Evolutionary conservation across 2,888 invertebrate genomes (phyloP).

Genomic region (Acleris literana): DNA sequence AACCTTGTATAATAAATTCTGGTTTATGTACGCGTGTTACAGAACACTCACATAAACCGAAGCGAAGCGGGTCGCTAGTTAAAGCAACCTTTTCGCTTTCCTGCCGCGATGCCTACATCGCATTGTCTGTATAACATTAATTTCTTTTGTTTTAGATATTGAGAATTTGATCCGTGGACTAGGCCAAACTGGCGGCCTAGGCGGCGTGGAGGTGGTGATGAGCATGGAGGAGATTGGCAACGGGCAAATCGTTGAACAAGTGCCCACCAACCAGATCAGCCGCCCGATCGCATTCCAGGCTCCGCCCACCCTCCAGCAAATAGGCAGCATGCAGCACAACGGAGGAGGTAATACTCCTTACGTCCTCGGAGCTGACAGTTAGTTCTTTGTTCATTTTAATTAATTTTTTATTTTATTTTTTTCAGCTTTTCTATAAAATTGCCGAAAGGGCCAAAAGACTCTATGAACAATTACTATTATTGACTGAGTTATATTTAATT

Average conservation of each 20-base stretch:
- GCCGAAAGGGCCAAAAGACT: not conserved
- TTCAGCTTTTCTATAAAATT: not conserved
- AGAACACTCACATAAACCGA: too few species aligned
- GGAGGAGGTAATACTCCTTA: conserved; percentile 31
- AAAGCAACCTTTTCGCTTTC: too few species aligned
- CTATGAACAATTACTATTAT: too few species aligned
- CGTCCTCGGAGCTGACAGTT: conserved; percentile 42
- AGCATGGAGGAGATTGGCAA: conserved; percentile 67
- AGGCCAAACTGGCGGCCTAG: conserved; percentile 51
- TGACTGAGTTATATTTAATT: too few species aligned
- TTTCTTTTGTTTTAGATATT: conserved; percentile 56
- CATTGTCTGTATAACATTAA: not conserved
- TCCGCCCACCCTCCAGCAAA: conserved; percentile 1
- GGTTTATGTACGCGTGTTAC: too few species aligned
- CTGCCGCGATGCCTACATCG: not conserved
- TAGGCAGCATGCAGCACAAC: conserved; percentile 15
- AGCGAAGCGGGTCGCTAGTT: too few species aligned
- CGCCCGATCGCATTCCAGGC: conserved; percentile 14
- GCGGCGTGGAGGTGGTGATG: conserved; percentile 67
- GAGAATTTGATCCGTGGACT: conserved; percentile 62
- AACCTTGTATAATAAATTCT: too few species aligned
- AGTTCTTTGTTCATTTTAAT: conserved; percentile 33
- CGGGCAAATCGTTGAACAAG: conserved; percentile 41
- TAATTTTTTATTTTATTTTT: conserved; percentile 8
- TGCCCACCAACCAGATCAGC: conserved; percentile 30